Conservation (phyloP, 2,113 vertebrate species). For the Merops nubicus region DNA sequence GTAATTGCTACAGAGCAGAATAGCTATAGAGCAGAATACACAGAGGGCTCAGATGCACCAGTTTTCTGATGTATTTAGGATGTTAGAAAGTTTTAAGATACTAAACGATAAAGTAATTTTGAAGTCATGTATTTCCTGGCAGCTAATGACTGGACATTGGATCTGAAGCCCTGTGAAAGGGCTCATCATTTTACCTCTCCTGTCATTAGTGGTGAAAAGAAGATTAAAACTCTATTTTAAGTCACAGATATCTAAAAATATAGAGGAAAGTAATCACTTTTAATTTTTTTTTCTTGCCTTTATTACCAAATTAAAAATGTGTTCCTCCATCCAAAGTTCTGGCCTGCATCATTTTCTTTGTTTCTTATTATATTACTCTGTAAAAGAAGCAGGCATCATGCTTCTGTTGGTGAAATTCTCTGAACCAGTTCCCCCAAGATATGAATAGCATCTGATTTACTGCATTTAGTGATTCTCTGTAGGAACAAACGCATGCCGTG, state of each 20-base stretch:
- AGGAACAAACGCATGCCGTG: neutral
- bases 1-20: neutral
- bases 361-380: neutral
- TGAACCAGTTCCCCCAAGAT: neutral
- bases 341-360: neutral
- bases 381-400: neutral
- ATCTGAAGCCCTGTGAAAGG: neutral
- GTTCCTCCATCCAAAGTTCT: neutral
- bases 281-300: constrained; percentile 1
- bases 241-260: neutral
- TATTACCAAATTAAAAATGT: neutral
- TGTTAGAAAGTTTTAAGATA: neutral
- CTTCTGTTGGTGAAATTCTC: neutral
- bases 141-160: neutral
- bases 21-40: neutral
- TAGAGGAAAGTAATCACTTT: neutral
- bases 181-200: neutral
- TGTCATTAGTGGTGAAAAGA: neutral
- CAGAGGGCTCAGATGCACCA: neutral
- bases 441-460: constrained; percentile 20
- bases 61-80: neutral
- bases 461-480: neutral
- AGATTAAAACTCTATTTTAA: neutral
- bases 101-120: neutral
- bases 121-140: neutral